These are phyloP conservation scores for Ennomos fuscantarius DNA, from an alignment of 2,888 invertebrate species.

Conservation along the genomic window DNA sequence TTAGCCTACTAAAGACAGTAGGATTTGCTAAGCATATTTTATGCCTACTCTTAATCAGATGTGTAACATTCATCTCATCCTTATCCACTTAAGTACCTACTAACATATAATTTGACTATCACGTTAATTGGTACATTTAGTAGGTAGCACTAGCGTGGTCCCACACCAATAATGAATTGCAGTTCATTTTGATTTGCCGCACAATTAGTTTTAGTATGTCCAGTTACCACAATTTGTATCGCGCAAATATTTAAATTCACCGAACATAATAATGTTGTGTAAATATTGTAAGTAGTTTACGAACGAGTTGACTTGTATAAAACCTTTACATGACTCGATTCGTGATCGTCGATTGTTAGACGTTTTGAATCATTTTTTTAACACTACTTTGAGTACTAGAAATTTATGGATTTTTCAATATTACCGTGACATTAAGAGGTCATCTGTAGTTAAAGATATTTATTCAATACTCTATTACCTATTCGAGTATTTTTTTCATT, in stretches of 20 bases:
- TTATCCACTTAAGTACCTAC: background rate
- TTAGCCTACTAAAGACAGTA: no score
- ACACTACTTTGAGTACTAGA: no score
- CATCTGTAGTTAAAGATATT: no score
- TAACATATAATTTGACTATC: slow-evolving; percentile 12
- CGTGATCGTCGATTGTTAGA: background rate
- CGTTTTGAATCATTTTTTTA: background rate
- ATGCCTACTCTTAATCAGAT: no score
- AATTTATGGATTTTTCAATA: no score
- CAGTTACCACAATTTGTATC: slow-evolving; percentile 56
- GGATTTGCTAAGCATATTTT: no score
- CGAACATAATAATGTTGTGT: slow-evolving; percentile 8
- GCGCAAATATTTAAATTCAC: slow-evolving; percentile 53
- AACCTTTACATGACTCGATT: background rate
- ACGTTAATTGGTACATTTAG: slow-evolving; percentile 18
- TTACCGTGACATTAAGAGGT: no score
- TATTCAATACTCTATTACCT: no score
- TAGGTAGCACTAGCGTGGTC: slow-evolving; percentile 9
- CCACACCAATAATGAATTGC: slow-evolving; percentile 64
- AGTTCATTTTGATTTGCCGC: slow-evolving; percentile 64
- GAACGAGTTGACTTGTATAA: background rate
- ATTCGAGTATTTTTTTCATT: no score
- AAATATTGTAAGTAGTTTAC: slow-evolving; percentile 1
- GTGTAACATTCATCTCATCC: no score
- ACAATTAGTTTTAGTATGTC: slow-evolving; percentile 68